Base-by-base conservation (phyloP, 2,888 invertebrate species). In the Hymenopus coronatus region DNA sequence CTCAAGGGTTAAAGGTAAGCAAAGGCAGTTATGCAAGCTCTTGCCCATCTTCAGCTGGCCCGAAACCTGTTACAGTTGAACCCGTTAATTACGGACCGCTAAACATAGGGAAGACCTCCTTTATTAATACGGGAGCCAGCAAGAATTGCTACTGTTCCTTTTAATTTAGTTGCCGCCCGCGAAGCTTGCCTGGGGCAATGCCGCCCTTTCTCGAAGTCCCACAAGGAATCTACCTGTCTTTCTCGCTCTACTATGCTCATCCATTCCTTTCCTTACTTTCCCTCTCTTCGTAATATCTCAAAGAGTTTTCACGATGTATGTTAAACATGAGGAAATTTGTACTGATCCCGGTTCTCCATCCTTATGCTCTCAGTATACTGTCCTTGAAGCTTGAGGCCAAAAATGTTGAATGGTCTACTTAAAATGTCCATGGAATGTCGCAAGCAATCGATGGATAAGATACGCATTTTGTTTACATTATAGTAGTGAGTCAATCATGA, bases 121-220 rank as follows among this genome's bases (percentile, higher is more conserved):
- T 89, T 88, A 89, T 89, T 89, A 89, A 89, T 70, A 89, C 89
- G 84, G 89, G 88, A 89, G 89, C 89, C 84, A 40, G 89, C 54
- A 83, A 88, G 82, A 88, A 88, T 88, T 84, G 89, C 87, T 89
- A 87, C 89, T 40, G 88, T 70, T 88, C 82, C 89, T 88, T 85
- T 84, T 89, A 89, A 89, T 89, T 89, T 88, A 85, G 82, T 15
- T 87, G 87, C 87, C 87, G 87, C 87, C 87, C 87, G 87, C 87
- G 82, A 87, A 87, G 87, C 33, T 33, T 30, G 82, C 87, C 28
- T 33, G 4, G 25, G 27, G 28, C 12, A 81, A 14, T 28, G 30
- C 84, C 82, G 20, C 82, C 30, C 87, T 30, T n/a, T 70, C 86
- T 70, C 54, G 20, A 70, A 20, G 54, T 70, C 54, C 54, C 54